Base-by-base conservation (phyloP, 2,797 vertebrate genomes). In the Lithobates sylvaticus region DNA sequence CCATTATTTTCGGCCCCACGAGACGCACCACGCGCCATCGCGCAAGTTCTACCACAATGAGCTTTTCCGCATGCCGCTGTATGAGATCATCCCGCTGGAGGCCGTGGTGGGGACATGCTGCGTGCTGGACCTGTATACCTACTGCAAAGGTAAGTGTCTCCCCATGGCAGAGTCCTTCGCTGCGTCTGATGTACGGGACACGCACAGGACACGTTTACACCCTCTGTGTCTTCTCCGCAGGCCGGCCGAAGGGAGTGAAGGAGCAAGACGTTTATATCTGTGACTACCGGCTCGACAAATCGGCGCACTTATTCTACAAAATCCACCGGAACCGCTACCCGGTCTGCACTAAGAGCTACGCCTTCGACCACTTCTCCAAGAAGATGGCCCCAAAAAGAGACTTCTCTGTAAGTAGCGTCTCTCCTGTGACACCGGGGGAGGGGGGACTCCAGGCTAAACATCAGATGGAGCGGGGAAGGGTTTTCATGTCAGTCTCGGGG, bases 181-280 rank as follows among this genome's bases (percentile, higher is more conserved):
- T n/a, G n/a, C n/a, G n/a, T 27, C 34, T 13, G 15, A 3, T 4
- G 16, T 54, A 5, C 16, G 50, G 15, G 15, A 6, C 7, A 6
- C 7, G 23, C 61, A 65, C 6, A 10, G 23, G 2, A 18, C 1
- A 3, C 1, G 10, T 16, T 44, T 1, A 77, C 12, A 12, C 10
- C 1, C 64, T 34, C 4, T 10, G 0, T 34, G 26, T 74, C 34
- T 64, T 44, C 6, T 42, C 26, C 78, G 5, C 92, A 99, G 98
- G 98, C 85, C 95, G 98, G 89, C 98, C 98, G 0, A 99, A 99
- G 90, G 97, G 97, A 0, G 97, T 97, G 83, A 98, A 98, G 89
- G 98, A 99, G 87, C 97, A 97, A 91, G 97, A 99, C 0, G 97
- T 99, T 0, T 99, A 98, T 89, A 99, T 99, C 91, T 99, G 98